These are phyloP conservation scores for Enhydra lutris DNA, from an alignment of 2,113 vertebrate species.

Conservation along the genomic window DNA sequence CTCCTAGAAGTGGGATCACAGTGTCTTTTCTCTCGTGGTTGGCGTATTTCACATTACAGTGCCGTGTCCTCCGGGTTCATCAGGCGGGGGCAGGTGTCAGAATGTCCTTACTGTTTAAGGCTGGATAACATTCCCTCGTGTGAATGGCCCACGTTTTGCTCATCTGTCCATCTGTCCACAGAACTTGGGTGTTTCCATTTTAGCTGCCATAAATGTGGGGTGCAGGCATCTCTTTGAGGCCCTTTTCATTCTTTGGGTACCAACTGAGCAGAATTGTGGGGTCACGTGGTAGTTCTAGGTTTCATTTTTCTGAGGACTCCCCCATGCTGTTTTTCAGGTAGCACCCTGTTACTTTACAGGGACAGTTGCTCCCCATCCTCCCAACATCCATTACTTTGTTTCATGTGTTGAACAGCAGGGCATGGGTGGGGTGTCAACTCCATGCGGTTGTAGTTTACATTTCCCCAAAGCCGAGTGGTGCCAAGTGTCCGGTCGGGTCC, in stretches of 20 bases:
- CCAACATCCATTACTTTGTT: too few species aligned
- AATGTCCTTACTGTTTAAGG: not conserved
- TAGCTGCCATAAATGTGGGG: not conserved
- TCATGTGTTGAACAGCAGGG: too few species aligned
- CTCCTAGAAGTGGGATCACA: not conserved
- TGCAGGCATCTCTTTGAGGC: too few species aligned
- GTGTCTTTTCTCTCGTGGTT: too few species aligned
- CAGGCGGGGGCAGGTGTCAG: fast-evolving
- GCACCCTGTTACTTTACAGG: too few species aligned
- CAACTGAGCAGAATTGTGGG: not conserved
- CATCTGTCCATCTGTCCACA: fast-evolving
- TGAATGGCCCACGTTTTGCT: fast-evolving
- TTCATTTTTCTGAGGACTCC: not conserved
- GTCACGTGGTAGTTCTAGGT: fast-evolving
- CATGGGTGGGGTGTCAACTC: fast-evolving
- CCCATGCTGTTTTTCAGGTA: not conserved
- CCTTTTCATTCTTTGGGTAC: not conserved
- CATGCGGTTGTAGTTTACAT: fast-evolving
- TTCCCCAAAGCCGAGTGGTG: fast-evolving
- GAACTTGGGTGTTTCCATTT: not conserved
- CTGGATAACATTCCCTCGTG: fast-evolving
- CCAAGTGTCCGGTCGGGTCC: not conserved
- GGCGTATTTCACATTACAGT: fast-evolving
- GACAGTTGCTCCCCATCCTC: too few species aligned
- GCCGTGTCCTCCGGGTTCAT: fast-evolving